Base-by-base conservation (phyloP, 2,888 invertebrate genomes). In the Xestia c-nigrum region DNA sequence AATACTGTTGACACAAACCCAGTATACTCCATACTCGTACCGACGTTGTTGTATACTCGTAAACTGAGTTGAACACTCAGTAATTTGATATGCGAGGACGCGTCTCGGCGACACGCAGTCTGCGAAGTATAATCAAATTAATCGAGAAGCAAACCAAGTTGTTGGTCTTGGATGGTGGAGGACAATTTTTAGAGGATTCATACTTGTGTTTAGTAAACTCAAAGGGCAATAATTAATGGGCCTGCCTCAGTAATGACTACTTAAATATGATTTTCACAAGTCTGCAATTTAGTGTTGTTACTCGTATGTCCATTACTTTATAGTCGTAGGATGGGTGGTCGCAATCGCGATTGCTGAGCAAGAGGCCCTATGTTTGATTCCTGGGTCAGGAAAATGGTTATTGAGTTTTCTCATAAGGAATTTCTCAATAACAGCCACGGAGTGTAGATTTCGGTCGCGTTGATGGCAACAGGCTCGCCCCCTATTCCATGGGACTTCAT, bases 1-100 rank as follows among this genome's bases (percentile, higher is more conserved):
- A 24, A 21, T 40, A 16, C 6, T 40, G 21, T 21, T 43, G 6
- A 6, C 19, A 21, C 16, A 59, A 66, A 10, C 31, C 10, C 10
- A 40, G 16, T 19, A 64, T 38, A 19, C 9, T 43, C 3, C 59
- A 46, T 59, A 31, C 40, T 5, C 31, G 4, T 50, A 70, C 52
- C 43, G 5, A 43, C 64, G 43, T 64, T 64, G 50, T 64, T 68
- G 40, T 70, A 38, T 16, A 50, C 43, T 55, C 21, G 38, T 69
- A n/a, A 80, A 66, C 31, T 47, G 66, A 52, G 24, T 68, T 70
- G 47, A 84, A 76, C 52, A 69, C 43, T 71, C 65, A 63, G 85
- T 84, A 85, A 84, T 85, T 84, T 75, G 81, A 84, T 85, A 85
- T 68, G 67, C 71, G 61, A 85, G 85, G 78, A 72, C 84, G 78